Evolutionary conservation across 2,888 invertebrate genomes (phyloP).

Genomic region (Neria commutata): DNA sequence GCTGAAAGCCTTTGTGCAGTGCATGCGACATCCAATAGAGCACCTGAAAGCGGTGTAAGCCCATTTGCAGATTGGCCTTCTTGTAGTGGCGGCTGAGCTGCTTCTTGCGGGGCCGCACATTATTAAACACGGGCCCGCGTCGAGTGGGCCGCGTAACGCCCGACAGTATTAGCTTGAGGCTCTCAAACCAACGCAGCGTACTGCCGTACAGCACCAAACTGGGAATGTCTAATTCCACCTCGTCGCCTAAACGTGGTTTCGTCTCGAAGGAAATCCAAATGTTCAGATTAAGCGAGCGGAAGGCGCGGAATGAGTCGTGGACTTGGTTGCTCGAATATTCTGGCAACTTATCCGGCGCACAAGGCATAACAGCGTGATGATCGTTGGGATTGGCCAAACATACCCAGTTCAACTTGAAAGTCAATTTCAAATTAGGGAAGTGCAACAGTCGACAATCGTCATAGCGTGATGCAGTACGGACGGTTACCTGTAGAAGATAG

Average conservation of each 20-base stretch:
- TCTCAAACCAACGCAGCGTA: constrained; percentile 94
- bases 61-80: constrained; percentile 83
- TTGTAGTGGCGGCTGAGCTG: constrained; percentile 93
- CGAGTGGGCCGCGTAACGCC: constrained; percentile 93
- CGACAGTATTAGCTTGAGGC: constrained; percentile 88
- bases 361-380: constrained; percentile 93
- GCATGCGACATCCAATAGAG: constrained; percentile 97
- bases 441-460: constrained; percentile 95
- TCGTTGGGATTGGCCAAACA: constrained; percentile 94
- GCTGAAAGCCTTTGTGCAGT: constrained; percentile 88
- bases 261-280: constrained; percentile 81
- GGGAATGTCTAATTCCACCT: constrained; percentile 68
- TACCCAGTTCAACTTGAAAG: constrained; percentile 86
- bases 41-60: constrained; percentile 80
- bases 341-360: constrained; percentile 94
- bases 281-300: constrained; percentile 85
- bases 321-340: constrained; percentile 96
- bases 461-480: constrained; percentile 97
- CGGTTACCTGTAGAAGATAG: constrained; percentile 66
- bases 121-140: constrained; percentile 86
- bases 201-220: constrained; percentile 88
- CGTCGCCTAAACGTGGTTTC: constrained; percentile 65
- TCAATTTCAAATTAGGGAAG: constrained; percentile 85
- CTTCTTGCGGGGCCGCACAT: constrained; percentile 82
- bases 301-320: constrained; percentile 95